Conservation (phyloP, 1,140 invertebrate genomes). For the Ceratina japonica region DNA sequence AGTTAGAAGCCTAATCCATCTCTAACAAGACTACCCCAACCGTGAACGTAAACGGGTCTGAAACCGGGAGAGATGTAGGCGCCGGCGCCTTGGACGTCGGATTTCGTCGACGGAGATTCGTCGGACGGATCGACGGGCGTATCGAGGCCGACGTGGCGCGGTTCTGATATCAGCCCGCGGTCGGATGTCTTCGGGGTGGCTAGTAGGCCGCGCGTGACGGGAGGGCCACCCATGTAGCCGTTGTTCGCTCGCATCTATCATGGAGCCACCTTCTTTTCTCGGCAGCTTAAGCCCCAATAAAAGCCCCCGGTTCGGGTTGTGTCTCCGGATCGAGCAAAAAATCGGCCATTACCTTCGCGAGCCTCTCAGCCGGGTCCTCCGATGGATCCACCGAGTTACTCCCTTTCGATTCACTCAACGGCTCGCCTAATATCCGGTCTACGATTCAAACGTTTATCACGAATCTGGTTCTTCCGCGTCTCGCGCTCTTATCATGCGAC, state of each 20-base stretch:
- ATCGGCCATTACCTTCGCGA: slow-evolving; percentile 66
- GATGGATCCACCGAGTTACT: slow-evolving; percentile 50
- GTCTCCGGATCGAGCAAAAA: slow-evolving; percentile 74
- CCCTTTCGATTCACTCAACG: slow-evolving; percentile 34
- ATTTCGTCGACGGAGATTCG: slow-evolving; percentile 22
- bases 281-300: slow-evolving; percentile 75
- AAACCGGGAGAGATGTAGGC: slow-evolving; percentile 5
- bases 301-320: slow-evolving; percentile 70
- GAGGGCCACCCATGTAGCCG: slow-evolving; percentile 78
- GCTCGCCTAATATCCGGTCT: not conserved
- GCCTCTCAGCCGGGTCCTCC: slow-evolving; percentile 30
- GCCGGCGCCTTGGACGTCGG: slow-evolving; percentile 44
- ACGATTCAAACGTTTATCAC: slow-evolving; percentile 12
- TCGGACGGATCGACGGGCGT: slow-evolving; percentile 33
- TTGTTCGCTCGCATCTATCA: slow-evolving; percentile 79
- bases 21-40: not conserved
- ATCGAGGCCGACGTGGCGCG: slow-evolving; percentile 35
- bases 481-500: not conserved
- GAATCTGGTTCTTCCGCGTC: not conserved
- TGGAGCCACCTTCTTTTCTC: slow-evolving; percentile 75
- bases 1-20: not conserved
- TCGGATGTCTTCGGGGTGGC: slow-evolving; percentile 77
- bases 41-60: too few relatives aligned
- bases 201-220: slow-evolving; percentile 76
- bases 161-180: slow-evolving; percentile 63